Base-by-base conservation (phyloP, 1,140 invertebrate genomes). In the Drosophila tani region DNA sequence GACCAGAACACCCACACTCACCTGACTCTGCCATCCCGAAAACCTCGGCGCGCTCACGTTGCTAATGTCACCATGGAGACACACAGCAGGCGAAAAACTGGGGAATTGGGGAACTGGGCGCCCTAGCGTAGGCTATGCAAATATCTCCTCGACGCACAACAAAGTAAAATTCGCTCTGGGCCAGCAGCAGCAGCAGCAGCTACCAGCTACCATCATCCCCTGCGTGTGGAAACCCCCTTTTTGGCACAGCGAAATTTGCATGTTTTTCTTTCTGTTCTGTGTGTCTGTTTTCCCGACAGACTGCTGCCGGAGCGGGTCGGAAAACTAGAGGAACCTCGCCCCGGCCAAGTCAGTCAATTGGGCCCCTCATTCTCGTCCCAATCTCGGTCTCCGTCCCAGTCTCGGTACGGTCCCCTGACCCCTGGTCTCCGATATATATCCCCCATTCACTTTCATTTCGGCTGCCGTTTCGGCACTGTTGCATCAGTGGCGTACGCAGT, bases 11-110 rank as follows among this genome's bases (percentile, higher is more conserved):
- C 55, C 80, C 59, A 63, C 67, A 64, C 71, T 69, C 70, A 86
- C 83, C 83, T 86, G 83, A 69, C 76, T 74, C 64, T 53, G 63
- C 60, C 50, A 43, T 2, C 24, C 47, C 73, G 43, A 75, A 57
- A 75, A 60, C 50, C 62, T 59, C 49, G 38, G 41, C 73, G 17
- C 75, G 67, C 29, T 58, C 66, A 76, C 73, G 47, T 68, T 81
- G 85, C 77, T 90, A 90, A 88, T 88, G 84, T 88, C 84, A 79
- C 84, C 84, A 88, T 90, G 74, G 84, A 84, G 84, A 88, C 84
- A 88, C 84, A 62, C 47, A 68, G 75, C 60, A 41, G n/a, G 57
- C 40, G 56, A 63, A 27, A 56, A 51, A 77, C 64, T 60, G 56
- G 53, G 75, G 49, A 73, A 55, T 43, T 56, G 53, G 53, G 53